Base-by-base conservation (phyloP, 2,888 invertebrate genomes). In the Furcula furcula region DNA sequence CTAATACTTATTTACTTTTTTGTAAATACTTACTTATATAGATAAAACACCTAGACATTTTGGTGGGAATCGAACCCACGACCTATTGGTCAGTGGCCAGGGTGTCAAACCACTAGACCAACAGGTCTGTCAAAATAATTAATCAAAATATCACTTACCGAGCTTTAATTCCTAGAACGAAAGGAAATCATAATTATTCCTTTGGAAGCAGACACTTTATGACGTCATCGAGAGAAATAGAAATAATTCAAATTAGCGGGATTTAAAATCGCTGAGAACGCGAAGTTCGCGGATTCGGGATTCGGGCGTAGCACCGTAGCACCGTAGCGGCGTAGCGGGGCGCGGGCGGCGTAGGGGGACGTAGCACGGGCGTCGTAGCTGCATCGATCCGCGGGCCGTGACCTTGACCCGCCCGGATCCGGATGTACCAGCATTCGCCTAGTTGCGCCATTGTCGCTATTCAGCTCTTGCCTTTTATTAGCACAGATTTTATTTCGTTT, bases 321-420 rank as follows among this genome's bases (percentile, higher is more conserved):
- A 44, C 44, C 60, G 71, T 65, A 66, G 61, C 49, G 45, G 50
- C 46, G 41, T 37, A 34, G 54, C 55, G 48, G 55, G 57, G 64
- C 19, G 55, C 31, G 55, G 53, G 57, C 49, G 63, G 68, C 47
- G 61, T 53, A 52, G 62, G 47, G 64, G 65, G 65, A 61, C 61
- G 71, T 66, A 67, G 68, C 64, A 61, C 65, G 63, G 67, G 76
- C 76, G 74, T 71, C 79, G 80, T 80, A 80, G 91, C 91, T 91
- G 89, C 90, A 91, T 91, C 91, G 91, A 91, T 91, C 91, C 85
- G 74, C 80, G 77, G 81, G 76, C 87, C 90, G 89, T 91, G 91
- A 91, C 91, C 91, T 91, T 91, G 91, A 91, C 91, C 91, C 76
- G 90, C 76, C 86, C 87, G 86, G 83, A 79, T 82, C 87, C 88